Base-by-base conservation (phyloP, 1,140 invertebrate genomes). In the Calephelis virginiensis region DNA sequence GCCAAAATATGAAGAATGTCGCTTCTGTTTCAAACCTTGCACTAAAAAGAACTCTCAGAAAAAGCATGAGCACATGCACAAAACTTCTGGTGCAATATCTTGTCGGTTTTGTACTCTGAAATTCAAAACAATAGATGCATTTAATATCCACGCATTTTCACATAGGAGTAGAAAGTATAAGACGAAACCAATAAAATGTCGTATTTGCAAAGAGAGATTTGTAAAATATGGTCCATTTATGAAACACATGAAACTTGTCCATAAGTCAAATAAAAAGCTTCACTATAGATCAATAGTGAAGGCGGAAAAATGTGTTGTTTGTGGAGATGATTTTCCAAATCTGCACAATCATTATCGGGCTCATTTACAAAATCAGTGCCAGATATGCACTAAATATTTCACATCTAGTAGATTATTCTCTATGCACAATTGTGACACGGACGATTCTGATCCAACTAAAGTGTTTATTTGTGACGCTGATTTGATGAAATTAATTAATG, bases 301-400 rank as follows among this genome's bases (percentile, higher is more conserved):
- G 70, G 75, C 86, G 0, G 90, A 91, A 47, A 73, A 67, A 8
- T 92, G 91, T 66, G 77, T 85, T 0, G 82, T 92, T 0, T 92
- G 91, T 63, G 79, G 85, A 0, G 85, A 83, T n/a, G 67, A 80
- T 6, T 92, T 91, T 65, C 83, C 87, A 6, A 92, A 92, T 65
- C 70, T 92, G 11, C 88, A 91, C 74, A 91, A 91, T 47, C 91
- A 92, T 70, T 92, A 92, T 64, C 81, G 88, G 6, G 85, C 85
- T 6, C 91, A 92, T 66, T 47, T 91, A 50, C 77, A 81, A 50
- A 88, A 91, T 65, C 82, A 83, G 48, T 92, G 91, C 59, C 76
- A 75, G 8, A 46, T 60, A 5, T 92, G 91, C 62, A 64, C 46
- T 45, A 91, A 91, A 56, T 92, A 91, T 67, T 90, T 92, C 62